A percentile compares a stretch with the other conserved stretches of the same genome.
phyloP scores from a whole-genome alignment of 2,888 invertebrate species.

The Monoplex corrugatus region DNA sequence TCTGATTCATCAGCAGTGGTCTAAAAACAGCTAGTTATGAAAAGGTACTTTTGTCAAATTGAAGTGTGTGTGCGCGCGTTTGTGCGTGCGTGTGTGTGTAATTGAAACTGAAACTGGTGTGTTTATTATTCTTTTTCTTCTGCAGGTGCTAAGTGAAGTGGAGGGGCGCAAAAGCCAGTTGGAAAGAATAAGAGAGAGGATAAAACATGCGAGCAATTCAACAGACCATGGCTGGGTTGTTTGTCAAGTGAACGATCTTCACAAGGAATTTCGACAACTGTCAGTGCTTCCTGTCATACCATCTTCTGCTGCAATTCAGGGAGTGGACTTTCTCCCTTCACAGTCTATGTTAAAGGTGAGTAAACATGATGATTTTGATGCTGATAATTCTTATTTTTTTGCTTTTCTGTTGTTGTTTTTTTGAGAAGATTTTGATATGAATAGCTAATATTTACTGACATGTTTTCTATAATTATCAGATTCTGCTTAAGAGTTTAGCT shows the following conservation, averaged over 20 bases:
- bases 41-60: background rate
- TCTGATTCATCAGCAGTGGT: too few species aligned
- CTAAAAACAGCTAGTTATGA: too few species aligned
- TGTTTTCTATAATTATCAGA: too few species aligned
- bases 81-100: too few species aligned
- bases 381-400: background rate
- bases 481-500: too few species aligned
- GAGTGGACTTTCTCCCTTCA: background rate
- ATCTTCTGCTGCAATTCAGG: background rate
- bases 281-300: slow-evolving; percentile 5
- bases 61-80: background rate
- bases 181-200: background rate
- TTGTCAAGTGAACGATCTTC: slow-evolving; percentile 9
- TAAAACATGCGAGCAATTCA: background rate
- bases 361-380: too few species aligned
- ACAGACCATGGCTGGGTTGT: background rate
- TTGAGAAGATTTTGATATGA: too few species aligned
- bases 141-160: background rate
- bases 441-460: too few species aligned
- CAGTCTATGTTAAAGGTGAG: background rate
- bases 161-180: slow-evolving; percentile 26
- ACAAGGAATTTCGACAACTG: slow-evolving; percentile 18
- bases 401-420: background rate
- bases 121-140: background rate
- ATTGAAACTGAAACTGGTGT: too few species aligned